Conservation (phyloP, 2,888 invertebrate genomes). For the Cryptophagus acutangulus region DNA sequence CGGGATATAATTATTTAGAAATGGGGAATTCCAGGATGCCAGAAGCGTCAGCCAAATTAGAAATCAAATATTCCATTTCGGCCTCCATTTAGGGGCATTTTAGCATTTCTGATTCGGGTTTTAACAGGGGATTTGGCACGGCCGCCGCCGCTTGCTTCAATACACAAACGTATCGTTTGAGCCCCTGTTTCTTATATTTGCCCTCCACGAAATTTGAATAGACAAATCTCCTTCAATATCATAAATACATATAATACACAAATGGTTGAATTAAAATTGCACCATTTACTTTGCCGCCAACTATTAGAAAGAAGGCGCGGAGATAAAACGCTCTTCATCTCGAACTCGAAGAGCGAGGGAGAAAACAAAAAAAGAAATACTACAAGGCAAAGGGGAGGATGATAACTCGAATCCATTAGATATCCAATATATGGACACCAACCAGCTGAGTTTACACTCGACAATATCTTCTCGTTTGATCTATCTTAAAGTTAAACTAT, state of each 20-base stretch:
- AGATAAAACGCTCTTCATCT: too few relatives aligned
- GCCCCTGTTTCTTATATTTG: conserved; percentile 17
- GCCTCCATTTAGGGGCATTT: conserved; percentile 31
- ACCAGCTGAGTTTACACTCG: conserved; percentile 9
- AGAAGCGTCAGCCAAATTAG: conserved; percentile 29
- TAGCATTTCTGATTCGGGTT: conserved; percentile 33
- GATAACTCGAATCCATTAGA: conserved; percentile 7
- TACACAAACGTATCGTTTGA: conserved; percentile 19
- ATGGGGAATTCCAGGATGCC: conserved; percentile 13
- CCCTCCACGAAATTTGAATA: conserved; percentile 15
- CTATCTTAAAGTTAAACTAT: conserved; percentile 18
- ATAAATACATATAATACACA: too few relatives aligned
- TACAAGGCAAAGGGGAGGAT: too few relatives aligned
- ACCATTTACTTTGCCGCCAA: too few relatives aligned
- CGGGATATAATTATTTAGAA: conserved; percentile 4
- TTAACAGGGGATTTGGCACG: conserved; percentile 28
- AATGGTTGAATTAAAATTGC: too few relatives aligned
- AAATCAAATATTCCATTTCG: conserved; percentile 39
- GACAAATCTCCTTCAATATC: conserved; percentile 2
- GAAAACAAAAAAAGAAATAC: background rate
- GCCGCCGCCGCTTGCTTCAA: conserved; percentile 11
- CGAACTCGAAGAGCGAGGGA: background rate
- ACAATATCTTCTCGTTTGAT: conserved; percentile 17
- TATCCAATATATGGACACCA: conserved; percentile 9
- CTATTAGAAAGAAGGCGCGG: too few relatives aligned